A percentile compares a stretch with the other conserved stretches of the same genome.
phyloP scores from a whole-genome alignment of 2,113 vertebrate genomes.

The Halcyon malimbica region DNA sequence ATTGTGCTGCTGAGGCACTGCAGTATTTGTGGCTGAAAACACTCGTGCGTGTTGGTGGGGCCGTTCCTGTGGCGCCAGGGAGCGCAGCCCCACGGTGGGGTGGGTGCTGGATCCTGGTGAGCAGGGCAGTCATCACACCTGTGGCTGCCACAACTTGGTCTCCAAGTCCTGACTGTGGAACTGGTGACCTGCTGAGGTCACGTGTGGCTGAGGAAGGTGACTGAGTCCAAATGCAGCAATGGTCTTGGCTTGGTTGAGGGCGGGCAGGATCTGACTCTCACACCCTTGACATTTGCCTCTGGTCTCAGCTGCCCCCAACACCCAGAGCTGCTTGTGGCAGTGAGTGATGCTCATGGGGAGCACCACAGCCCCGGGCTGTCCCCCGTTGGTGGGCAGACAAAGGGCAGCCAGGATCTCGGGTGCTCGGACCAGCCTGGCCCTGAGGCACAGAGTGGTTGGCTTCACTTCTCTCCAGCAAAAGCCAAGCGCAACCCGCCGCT shows the following conservation, averaged over 20 bases:
- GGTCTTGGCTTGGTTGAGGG: not conserved
- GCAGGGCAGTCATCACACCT: fast-evolving
- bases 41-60: fast-evolving
- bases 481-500: not conserved
- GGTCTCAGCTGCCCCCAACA: too few relatives aligned
- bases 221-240: fast-evolving
- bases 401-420: not conserved
- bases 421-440: not conserved
- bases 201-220: fast-evolving
- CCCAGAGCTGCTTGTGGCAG: fast-evolving
- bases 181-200: not conserved
- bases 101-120: fast-evolving
- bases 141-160: not conserved
- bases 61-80: fast-evolving
- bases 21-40: not conserved
- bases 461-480: not conserved
- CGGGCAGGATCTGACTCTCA: not conserved
- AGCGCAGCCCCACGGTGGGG: not conserved
- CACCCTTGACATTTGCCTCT: not conserved
- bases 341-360: not conserved
- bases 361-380: not conserved
- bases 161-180: fast-evolving
- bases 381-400: not conserved
- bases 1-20: not conserved
- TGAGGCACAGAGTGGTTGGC: fast-evolving